phyloP scores from a whole-genome alignment of 2,113 vertebrate species.

The Piaya cayana region DNA sequence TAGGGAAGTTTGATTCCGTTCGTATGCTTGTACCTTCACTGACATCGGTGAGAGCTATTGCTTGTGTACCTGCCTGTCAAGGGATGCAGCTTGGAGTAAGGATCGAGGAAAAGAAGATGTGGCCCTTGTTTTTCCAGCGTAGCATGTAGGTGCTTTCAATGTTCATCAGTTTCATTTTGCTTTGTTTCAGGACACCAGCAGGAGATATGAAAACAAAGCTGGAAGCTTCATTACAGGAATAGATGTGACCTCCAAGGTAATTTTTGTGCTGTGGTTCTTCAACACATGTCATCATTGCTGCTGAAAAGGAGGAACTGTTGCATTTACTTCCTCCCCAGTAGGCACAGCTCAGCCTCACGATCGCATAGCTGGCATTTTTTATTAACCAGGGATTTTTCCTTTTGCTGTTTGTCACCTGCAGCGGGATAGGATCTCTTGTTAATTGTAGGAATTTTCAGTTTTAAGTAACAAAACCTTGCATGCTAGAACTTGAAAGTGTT shows the following conservation, averaged over 20 bases:
- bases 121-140: neutral
- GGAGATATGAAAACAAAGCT: constrained; percentile 95
- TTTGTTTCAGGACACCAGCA: constrained; percentile 87
- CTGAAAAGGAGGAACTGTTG: neutral
- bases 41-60: neutral
- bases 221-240: constrained; percentile 98
- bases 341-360: neutral
- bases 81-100: neutral
- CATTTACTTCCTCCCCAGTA: neutral
- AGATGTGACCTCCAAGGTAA: constrained; percentile 96
- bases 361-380: neutral
- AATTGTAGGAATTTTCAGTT: neutral
- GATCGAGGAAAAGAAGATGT: neutral
- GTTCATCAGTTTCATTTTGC: neutral
- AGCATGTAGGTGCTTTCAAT: neutral
- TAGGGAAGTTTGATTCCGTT: neutral
- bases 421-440: neutral
- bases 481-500: neutral
- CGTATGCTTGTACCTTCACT: neutral
- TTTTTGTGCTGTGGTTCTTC: neutral
- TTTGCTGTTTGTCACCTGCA: neutral
- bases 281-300: constrained; percentile 10
- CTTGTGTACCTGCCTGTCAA: neutral
- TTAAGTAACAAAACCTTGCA: neutral
- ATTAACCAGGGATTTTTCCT: neutral